phyloP scores from a whole-genome alignment of 2,888 invertebrate species.

The Oligia latruncula region DNA sequence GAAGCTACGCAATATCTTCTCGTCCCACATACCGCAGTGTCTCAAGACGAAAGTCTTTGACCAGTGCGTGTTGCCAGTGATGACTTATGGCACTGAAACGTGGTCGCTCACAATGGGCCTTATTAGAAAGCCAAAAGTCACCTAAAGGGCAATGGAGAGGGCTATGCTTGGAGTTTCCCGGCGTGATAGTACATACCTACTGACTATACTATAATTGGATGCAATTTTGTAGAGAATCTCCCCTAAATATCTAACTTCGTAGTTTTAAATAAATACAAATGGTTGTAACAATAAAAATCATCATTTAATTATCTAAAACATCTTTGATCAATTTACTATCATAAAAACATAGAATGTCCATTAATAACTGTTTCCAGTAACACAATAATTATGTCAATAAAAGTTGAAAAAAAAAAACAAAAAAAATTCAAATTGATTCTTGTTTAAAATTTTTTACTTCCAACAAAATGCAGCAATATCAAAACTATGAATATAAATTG shows the following conservation, averaged over 20 bases:
- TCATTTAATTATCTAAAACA: neutral
- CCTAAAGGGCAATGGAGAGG: no score
- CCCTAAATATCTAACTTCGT: neutral
- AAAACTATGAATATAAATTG: neutral
- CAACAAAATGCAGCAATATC: neutral
- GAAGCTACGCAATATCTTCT: no score
- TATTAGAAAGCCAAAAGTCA: no score
- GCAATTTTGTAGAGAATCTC: neutral
- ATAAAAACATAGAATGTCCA: neutral
- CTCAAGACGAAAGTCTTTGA: no score
- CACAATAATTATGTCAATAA: neutral
- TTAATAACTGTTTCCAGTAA: neutral
- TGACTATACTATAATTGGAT: neutral
- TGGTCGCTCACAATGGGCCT: no score
- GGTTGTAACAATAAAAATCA: neutral
- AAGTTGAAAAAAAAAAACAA: neutral
- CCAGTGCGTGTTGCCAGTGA: no score
- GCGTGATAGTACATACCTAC: neutral
- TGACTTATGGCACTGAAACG: no score
- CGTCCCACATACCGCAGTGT: no score
- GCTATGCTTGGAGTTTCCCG: no score
- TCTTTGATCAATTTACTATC: neutral
- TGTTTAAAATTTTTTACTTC: neutral
- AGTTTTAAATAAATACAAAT: neutral
- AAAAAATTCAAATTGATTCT: neutral